Evolutionary conservation across 2,797 vertebrate genomes (phyloP).

Genomic region (Jordanella pulchra): DNA sequence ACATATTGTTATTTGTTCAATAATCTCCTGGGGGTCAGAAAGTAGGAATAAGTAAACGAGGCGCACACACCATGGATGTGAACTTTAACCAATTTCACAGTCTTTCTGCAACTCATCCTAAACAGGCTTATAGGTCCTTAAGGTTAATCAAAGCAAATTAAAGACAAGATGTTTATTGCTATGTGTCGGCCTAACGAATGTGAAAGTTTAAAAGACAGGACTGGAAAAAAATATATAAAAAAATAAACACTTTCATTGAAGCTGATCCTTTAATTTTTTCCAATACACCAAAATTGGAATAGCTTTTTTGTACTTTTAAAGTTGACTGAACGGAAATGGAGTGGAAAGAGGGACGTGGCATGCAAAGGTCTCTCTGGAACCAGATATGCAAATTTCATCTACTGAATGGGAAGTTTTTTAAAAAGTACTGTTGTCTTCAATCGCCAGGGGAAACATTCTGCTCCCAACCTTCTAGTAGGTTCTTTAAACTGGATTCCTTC

Average conservation of each 20-base stretch:
- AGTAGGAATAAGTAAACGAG: neutral
- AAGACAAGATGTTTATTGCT: neutral
- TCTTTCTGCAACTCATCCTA: neutral
- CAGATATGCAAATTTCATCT: neutral
- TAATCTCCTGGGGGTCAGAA: neutral
- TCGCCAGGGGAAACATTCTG: neutral
- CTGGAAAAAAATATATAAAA: neutral
- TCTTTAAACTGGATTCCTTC: no score
- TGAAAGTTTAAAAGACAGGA: neutral
- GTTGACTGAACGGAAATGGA: no score
- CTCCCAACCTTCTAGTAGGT: no score
- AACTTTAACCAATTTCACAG: neutral
- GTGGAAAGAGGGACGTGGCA: no score
- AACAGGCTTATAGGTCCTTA: neutral
- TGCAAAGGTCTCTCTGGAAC: no score
- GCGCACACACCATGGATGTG: neutral
- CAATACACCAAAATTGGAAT: neutral
- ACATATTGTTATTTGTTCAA: neutral
- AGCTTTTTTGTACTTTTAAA: no score
- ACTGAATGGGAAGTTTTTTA: neutral
- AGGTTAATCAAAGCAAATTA: neutral
- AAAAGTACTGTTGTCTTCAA: neutral
- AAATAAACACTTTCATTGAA: neutral
- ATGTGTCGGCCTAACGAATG: neutral
- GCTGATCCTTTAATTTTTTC: neutral